Percentiles rank a stretch among this genome's conserved stretches.
These are phyloP conservation scores for Myanophis thanlyinensis DNA, from an alignment of 2,113 vertebrate species.

Conservation along the genomic window DNA sequence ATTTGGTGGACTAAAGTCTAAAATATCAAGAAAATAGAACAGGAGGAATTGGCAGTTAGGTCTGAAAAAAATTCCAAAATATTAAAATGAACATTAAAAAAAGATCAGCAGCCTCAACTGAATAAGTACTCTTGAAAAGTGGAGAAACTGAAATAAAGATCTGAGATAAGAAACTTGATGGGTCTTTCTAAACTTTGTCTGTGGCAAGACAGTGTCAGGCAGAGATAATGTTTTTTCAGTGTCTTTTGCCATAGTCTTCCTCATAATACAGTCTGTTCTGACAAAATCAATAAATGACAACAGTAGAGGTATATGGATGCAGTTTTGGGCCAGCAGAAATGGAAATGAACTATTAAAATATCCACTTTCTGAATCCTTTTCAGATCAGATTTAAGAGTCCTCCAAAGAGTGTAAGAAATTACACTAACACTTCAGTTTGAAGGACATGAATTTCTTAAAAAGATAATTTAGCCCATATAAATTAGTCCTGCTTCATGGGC, in stretches of 20 bases:
- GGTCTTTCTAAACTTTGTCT: not conserved
- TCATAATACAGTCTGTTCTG: not conserved
- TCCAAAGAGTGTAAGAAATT: accelerated
- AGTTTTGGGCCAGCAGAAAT: not conserved
- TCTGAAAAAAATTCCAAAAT: not conserved
- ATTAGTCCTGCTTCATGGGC: not conserved
- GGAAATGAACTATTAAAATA: not conserved
- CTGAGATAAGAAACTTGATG: not conserved
- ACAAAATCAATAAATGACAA: not conserved
- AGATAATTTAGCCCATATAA: slow-evolving; percentile 5
- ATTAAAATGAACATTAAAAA: not conserved
- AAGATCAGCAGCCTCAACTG: not conserved
- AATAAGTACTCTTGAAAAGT: not conserved
- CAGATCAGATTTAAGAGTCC: not conserved
- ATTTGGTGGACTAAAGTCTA: not conserved
- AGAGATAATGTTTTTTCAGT: not conserved
- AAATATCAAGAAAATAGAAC: not conserved
- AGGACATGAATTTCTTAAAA: not conserved
- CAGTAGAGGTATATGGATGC: not conserved
- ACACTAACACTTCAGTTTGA: not conserved
- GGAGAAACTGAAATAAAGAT: not conserved
- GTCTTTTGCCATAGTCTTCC: not conserved
- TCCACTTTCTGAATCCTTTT: not conserved
- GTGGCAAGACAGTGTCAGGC: not conserved
- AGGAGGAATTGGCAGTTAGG: not conserved